Conservation (phyloP, 1,140 invertebrate genomes). For the Zaprionus tsacasi region DNA sequence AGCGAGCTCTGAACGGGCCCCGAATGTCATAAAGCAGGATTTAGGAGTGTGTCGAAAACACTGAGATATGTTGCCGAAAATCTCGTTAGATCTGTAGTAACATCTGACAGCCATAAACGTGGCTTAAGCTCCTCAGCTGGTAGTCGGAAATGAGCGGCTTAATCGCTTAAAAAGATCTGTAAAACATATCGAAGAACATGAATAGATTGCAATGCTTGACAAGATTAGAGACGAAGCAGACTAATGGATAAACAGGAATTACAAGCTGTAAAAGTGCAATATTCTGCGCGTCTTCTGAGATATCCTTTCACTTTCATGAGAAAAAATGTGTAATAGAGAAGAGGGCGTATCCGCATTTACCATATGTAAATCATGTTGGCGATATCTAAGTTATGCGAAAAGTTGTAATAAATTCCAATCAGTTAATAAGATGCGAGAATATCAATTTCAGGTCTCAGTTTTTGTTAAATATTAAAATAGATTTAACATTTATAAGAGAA, state of each 20-base stretch:
- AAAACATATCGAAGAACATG: not conserved
- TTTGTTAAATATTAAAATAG: not conserved
- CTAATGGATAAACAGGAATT: not conserved
- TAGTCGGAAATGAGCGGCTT: not conserved
- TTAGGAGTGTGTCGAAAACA: conserved; percentile 42
- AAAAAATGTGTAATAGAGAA: not conserved
- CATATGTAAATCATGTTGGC: not conserved
- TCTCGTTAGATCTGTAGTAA: conserved; percentile 1
- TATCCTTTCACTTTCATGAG: not conserved
- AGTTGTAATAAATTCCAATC: not conserved
- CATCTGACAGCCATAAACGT: not conserved
- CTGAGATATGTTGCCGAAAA: not conserved
- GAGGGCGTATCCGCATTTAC: not conserved
- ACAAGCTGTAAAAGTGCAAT: not conserved
- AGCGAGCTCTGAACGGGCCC: not conserved
- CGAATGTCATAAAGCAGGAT: conserved; percentile 45
- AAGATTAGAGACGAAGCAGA: conserved; percentile 13
- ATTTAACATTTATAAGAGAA: not conserved
- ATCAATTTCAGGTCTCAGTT: not conserved
- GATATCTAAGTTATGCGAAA: not conserved
- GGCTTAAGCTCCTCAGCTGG: not conserved
- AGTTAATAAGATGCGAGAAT: not conserved
- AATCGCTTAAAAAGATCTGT: not conserved
- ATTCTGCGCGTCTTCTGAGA: not conserved
- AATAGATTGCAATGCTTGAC: not conserved